Conservation (phyloP, 2,888 invertebrate genomes). For the Lochmaea capreae region DNA sequence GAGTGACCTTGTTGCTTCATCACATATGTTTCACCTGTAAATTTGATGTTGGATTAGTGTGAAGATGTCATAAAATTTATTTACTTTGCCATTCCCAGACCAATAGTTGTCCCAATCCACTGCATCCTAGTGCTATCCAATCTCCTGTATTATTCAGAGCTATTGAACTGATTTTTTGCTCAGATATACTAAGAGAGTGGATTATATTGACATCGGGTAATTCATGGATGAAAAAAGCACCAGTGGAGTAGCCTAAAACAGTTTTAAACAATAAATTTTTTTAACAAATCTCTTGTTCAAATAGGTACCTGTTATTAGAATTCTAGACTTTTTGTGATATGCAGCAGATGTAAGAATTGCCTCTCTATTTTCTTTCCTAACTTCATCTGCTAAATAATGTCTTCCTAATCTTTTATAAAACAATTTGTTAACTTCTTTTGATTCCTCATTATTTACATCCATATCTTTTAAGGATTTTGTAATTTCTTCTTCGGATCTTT, state of each 20-base stretch:
- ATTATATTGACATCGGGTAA: slow-evolving; percentile 94
- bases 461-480: slow-evolving; percentile 63
- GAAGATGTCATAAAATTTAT: slow-evolving; percentile 16
- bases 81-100: slow-evolving; percentile 99
- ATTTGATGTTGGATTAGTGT: not conserved
- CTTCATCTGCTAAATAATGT: slow-evolving; percentile 80
- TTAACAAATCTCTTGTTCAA: too few relatives aligned
- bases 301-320: slow-evolving; percentile 79
- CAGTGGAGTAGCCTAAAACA: slow-evolving; percentile 83
- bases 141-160: slow-evolving; percentile 89
- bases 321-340: slow-evolving; percentile 82
- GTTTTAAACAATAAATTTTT: too few relatives aligned
- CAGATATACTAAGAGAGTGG: slow-evolving; percentile 89
- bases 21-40: slow-evolving; percentile 87
- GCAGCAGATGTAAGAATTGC: slow-evolving; percentile 82
- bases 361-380: slow-evolving; percentile 72
- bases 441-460: slow-evolving; percentile 64
- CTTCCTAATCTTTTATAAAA: slow-evolving; percentile 77
- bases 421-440: slow-evolving; percentile 66
- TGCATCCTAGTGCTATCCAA: slow-evolving; percentile 95
- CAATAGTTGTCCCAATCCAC: slow-evolving; percentile 89
- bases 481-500: slow-evolving; percentile 67
- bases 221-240: slow-evolving; percentile 93
- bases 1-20: slow-evolving; percentile 98
- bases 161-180: slow-evolving; percentile 84